Conservation (phyloP, 92 coral and sea anemone genomes). For the Zoanthus sociatus region DNA sequence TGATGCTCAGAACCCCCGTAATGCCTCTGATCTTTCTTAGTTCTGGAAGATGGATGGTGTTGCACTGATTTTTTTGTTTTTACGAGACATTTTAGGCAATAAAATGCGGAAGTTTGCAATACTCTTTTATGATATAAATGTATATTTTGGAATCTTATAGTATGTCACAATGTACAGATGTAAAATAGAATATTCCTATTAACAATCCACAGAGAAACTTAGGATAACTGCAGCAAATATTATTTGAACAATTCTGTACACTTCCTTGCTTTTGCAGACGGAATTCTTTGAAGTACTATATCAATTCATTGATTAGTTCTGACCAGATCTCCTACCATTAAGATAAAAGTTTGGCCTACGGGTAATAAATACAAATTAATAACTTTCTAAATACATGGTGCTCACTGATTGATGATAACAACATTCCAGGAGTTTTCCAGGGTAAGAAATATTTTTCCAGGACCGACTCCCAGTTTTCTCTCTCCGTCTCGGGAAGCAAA, state of each 20-base stretch:
- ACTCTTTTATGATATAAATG: conserved; percentile 15
- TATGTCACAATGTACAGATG: conserved; percentile 14
- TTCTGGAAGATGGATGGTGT: neutral
- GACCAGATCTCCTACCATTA: neutral
- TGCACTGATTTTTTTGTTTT: neutral
- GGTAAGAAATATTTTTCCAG: too few species aligned
- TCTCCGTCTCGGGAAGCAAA: too few species aligned
- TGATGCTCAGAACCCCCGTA: neutral
- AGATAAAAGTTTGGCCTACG: too few species aligned
- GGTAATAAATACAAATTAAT: too few species aligned
- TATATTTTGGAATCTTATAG: neutral
- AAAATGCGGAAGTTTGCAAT: neutral
- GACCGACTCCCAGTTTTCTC: too few species aligned
- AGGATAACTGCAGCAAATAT: conserved; percentile 5
- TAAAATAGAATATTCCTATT: conserved; percentile 31
- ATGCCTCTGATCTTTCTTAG: neutral
- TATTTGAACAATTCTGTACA: conserved; percentile 21
- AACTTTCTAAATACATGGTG: too few species aligned
- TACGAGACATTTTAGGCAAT: neutral
- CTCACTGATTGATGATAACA: too few species aligned
- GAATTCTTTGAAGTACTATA: neutral
- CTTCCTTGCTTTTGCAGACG: conserved; percentile 15
- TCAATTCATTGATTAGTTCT: neutral
- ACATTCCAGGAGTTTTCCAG: too few species aligned
- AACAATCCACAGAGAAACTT: neutral